Base-by-base conservation (phyloP, 2,113 vertebrate species). In the Alligator mississippiensis region DNA sequence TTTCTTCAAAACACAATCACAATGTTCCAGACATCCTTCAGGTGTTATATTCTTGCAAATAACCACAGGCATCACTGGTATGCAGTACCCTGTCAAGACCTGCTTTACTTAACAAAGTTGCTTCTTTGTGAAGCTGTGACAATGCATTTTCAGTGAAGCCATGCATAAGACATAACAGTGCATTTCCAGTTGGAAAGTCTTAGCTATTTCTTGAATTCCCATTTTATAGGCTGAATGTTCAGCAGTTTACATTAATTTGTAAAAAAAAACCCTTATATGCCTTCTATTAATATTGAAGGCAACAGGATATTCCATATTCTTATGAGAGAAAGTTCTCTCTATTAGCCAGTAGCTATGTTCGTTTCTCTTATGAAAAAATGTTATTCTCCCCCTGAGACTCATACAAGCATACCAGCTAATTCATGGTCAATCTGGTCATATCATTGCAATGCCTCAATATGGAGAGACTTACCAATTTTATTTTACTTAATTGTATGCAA, bases 171-270 rank as follows among this genome's bases (percentile, higher is more conserved):
- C 95, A 95, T 78, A 72, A 89, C 96, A 97, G 95, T 97, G 96
- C 97, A 97, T 98, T 98, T 98, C 98, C 98, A 97, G 94, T 94
- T 92, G 92, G 92, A 94, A 94, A 57, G 25, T 93, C 11, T 76
- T 59, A 80, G n/a, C 94, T 68, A 59, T 68, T 61, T 90, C 57
- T 88, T 88, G n/a, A 82, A 84, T 76, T 89, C 15, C 77, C 12
- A 79, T 80, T 88, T 94, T 38, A 87, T 79, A 87, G 75, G 62
- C 21, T 60, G 38, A 19, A 68, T 85, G 92, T 80, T 91, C 87
- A 21, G 34, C 63, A 84, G 78, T 0, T 55, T 5, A 75, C 18
- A 19, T 47, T 8, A 62, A 5, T 91, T 89, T 87, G 88, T 70
- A 89, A 57, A 59, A 28, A 77, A 85, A 82, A n/a, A 2, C 2